Evolutionary conservation across 2,113 vertebrate genomes (phyloP), one percentile per base, ranked within the genome.

Genomic region (Hirundichthys speculiger): DNA sequence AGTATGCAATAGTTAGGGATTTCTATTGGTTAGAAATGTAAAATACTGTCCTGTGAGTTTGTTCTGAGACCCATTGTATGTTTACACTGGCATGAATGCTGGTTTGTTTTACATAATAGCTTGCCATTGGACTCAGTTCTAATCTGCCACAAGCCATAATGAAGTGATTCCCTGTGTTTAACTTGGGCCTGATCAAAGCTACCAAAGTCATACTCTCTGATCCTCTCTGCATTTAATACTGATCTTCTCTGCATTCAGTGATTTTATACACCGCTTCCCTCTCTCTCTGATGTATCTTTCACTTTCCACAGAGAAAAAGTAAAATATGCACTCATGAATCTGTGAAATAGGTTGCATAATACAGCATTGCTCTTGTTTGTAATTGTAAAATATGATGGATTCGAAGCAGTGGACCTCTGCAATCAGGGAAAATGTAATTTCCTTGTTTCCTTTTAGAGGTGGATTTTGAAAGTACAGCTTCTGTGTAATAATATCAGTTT

Each of bases 131-230:
- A 71, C 51, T 38, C 40, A 8, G 69, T 77, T 80, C 85, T 92
- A 91, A 90, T 90, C 91, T 89, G 80, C 79, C 67, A 64, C 58
- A 57, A 82, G 75, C 61, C 77, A 80, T 89, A 91, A 88, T 90
- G 84, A 92, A 85, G 87, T 87, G 86, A 86, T 86, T 90, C 81
- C 76, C 64, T 65, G 60, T 82, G 76, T 86, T 84, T 81, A 90
- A 83, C 70, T 82, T 83, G 50, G 73, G 73, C 77, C 82, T 76
- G 77, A 82, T 82, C 82, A 83, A 77, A 86, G 71, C 82, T 71
- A 78, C 59, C 22, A 48, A 77, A 85, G 83, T 83, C 75, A 67
- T 51, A 80, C 54, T 22, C 69, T 74, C 62, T 79, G 75, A 79
- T 73, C 69, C 75, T 59, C 69, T 57, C 57, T 47, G 39, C 46